A percentile compares a stretch with the other conserved stretches of the same genome.
These are phyloP conservation scores for Drosophila subobscura DNA, from an alignment of 1,140 invertebrate species.

Conservation along the genomic window DNA sequence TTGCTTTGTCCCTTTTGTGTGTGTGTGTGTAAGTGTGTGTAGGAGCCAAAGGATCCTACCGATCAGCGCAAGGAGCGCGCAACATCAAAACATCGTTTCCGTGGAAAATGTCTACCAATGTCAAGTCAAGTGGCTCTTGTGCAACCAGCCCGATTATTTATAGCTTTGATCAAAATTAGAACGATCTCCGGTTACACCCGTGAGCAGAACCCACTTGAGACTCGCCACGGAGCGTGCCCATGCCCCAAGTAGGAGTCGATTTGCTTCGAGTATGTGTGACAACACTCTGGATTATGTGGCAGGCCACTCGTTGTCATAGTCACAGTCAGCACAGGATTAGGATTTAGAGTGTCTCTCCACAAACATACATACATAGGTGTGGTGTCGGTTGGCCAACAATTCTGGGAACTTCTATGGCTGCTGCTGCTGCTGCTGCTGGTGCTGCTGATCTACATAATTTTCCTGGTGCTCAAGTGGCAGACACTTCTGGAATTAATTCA, in stretches of 20 bases:
- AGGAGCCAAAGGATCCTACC: slow-evolving; percentile 1
- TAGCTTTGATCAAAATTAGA: slow-evolving; percentile 74
- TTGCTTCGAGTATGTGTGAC: slow-evolving; percentile 54
- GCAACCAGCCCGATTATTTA: slow-evolving; percentile 65
- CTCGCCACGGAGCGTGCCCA: slow-evolving; percentile 29
- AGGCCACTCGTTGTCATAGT: not conserved
- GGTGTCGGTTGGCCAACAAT: slow-evolving; percentile 62
- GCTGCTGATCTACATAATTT: slow-evolving; percentile 23
- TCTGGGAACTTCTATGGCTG: slow-evolving; percentile 46
- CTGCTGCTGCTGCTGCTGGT: too few relatives aligned
- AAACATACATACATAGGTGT: slow-evolving; percentile 6
- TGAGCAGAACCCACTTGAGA: slow-evolving; percentile 24
- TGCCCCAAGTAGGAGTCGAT: slow-evolving; percentile 10
- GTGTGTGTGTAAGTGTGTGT: not conserved
- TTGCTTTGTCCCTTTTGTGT: slow-evolving; percentile 36
- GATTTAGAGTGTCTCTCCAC: not conserved
- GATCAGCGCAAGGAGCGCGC: slow-evolving; percentile 47
- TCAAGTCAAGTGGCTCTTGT: slow-evolving; percentile 59
- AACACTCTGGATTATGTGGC: slow-evolving; percentile 42
- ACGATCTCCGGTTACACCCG: slow-evolving; percentile 49
- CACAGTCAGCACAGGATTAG: too few relatives aligned
- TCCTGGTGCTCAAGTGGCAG: slow-evolving; percentile 14
- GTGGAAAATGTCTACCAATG: slow-evolving; percentile 58
- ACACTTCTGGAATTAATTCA: slow-evolving; percentile 27
- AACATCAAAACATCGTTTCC: slow-evolving; percentile 64